These are phyloP conservation scores for Cephonodes hylas DNA, from an alignment of 2,888 invertebrate genomes.

Conservation along the genomic window DNA sequence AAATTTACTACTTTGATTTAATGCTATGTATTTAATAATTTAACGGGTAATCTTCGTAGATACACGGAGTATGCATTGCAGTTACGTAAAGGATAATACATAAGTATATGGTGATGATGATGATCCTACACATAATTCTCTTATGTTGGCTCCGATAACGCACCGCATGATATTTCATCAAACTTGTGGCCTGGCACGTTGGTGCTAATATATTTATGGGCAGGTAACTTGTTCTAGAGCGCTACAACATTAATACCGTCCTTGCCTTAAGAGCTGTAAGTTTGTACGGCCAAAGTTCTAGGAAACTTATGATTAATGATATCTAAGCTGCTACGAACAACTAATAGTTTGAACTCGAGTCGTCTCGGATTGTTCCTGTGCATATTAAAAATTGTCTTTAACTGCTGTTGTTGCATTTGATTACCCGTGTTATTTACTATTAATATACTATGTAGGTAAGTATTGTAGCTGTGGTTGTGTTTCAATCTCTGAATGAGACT, in stretches of 20 bases:
- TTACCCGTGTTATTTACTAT: not conserved
- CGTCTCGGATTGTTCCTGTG: not conserved
- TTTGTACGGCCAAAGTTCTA: slow-evolving; percentile 45
- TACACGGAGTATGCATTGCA: too few relatives aligned
- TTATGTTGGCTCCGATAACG: not conserved
- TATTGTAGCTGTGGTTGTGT: too few relatives aligned
- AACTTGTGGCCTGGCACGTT: slow-evolving; percentile 35
- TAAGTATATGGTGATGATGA: too few relatives aligned
- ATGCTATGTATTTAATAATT: too few relatives aligned
- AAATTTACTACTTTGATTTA: too few relatives aligned
- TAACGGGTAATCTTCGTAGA: too few relatives aligned
- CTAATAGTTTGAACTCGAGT: slow-evolving; percentile 6
- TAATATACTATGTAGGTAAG: too few relatives aligned
- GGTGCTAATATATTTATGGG: slow-evolving; percentile 56
- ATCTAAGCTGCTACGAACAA: slow-evolving; percentile 30
- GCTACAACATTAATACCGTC: slow-evolving; percentile 56
- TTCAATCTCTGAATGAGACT: too few relatives aligned
- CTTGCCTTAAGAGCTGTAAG: slow-evolving; percentile 51
- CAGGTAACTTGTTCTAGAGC: slow-evolving; percentile 54
- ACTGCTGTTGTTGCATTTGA: not conserved
- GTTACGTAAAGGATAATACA: too few relatives aligned
- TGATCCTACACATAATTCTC: not conserved
- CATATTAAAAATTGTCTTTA: not conserved
- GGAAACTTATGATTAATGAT: slow-evolving; percentile 56
- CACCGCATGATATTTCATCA: slow-evolving; percentile 36